Evolutionary conservation across 2,888 invertebrate genomes (phyloP).

Genomic region (Macaria liturata): DNA sequence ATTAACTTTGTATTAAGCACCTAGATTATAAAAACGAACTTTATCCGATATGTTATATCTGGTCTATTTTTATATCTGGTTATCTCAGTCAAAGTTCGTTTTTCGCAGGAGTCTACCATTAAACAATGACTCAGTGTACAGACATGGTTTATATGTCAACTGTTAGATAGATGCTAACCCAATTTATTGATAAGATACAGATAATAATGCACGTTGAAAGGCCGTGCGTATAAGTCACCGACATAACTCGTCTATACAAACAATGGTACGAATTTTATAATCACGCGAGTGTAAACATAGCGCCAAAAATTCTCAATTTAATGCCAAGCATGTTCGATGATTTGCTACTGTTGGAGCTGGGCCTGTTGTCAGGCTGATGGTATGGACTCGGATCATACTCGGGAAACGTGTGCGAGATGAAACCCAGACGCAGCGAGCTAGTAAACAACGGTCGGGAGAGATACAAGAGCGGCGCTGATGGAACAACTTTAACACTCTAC

Average conservation of each 20-base stretch:
- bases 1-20: too few relatives aligned
- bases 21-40: too few relatives aligned
- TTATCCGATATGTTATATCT: too few relatives aligned
- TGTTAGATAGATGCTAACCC: too few relatives aligned
- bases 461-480: neutral
- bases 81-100: too few relatives aligned
- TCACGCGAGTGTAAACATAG: constrained; percentile 13
- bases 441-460: constrained; percentile 17
- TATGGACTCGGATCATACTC: constrained; percentile 10
- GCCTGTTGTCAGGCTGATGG: too few relatives aligned
- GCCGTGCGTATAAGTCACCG: constrained; percentile 10
- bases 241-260: constrained; percentile 9
- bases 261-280: constrained; percentile 19
- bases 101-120: too few relatives aligned
- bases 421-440: constrained; percentile 16
- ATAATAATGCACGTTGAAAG: constrained; percentile 4
- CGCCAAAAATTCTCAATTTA: constrained; percentile 18
- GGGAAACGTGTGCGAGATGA: constrained; percentile 11
- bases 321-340: constrained; percentile 17
- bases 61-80: too few relatives aligned
- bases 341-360: constrained; percentile 3
- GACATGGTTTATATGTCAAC: too few relatives aligned
- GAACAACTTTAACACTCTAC: neutral
- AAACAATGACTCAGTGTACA: too few relatives aligned
- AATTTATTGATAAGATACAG: constrained; percentile 4